Base-by-base conservation (phyloP, 2,113 vertebrate species). In the Tyrannus savana region DNA sequence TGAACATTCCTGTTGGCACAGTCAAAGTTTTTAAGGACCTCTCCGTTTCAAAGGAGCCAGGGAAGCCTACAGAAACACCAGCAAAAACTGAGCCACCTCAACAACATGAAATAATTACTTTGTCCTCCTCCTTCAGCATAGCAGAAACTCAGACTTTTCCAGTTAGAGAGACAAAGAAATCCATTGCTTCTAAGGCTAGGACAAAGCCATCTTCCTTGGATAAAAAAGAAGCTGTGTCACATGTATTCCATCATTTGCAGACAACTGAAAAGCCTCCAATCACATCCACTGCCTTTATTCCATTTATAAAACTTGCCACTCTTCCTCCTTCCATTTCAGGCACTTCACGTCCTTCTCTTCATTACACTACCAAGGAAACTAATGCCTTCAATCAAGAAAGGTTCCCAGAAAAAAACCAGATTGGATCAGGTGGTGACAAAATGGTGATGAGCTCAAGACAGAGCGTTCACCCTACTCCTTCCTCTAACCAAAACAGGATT, bases 101-200 rank as follows among this genome's bases (percentile, higher is more conserved):
- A 16, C 72, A 41, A 9, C 44, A 56, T 31, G 78, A 89, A 9
- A 17, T 3, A 3, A 35, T 15, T 33, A 60, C 66, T 50, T 62
- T 55, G 6, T 58, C 80, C 3, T 50, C 86, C 10, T 53, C 56
- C 30, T n/a, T 74, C 10, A 44, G 35, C 25, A 21, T 3, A 0
- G n/a, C 10, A 21, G 41, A 56, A 59, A 74, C 63, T 64, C 44
- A 52, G 5, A 39, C 81, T 64, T 76, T 63, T 77, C 39, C 58
- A 42, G n/a, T 37, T 59, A 50, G 10, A 75, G 95, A 96, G 79
- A 89, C 46, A 41, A 79, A 94, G n/a, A 77, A 93, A 82, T 73
- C 50, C 66, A 7, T 67, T 84, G 24, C 50, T 85, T 89, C 72
- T 78, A 50, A 81, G 31, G 22, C 27, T 67, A 55, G 14, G 52